Conservation (phyloP, 1,140 invertebrate species). For the Diachasmimorpha longicaudata region DNA sequence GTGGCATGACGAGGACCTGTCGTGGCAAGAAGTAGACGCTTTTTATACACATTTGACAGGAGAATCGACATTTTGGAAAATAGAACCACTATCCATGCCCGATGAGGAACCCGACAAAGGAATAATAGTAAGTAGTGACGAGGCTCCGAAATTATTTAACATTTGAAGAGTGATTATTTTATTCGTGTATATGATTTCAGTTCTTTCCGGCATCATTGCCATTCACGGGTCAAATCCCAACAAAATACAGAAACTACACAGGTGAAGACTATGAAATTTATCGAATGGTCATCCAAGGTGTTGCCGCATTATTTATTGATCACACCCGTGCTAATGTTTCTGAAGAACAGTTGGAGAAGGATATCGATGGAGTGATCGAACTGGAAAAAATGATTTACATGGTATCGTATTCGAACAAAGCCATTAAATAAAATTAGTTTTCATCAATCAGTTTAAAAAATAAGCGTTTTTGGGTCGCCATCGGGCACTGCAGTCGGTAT, state of each 20-base stretch:
- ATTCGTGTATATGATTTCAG: neutral
- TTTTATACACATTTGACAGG: slow-evolving; percentile 30
- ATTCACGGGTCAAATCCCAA: neutral
- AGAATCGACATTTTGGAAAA: slow-evolving; percentile 20
- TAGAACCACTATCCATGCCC: neutral
- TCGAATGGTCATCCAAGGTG: neutral
- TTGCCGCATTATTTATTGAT: slow-evolving; percentile 17
- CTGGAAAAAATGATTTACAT: slow-evolving; percentile 25
- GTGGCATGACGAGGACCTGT: slow-evolving; percentile 33
- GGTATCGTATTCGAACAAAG: neutral
- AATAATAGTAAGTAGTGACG: neutral
- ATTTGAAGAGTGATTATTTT: neutral
- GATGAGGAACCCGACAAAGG: neutral
- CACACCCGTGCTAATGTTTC: slow-evolving; percentile 19
- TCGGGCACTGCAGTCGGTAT: no score
- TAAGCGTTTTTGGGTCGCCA: no score
- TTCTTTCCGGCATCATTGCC: neutral
- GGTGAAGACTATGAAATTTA: slow-evolving; percentile 14
- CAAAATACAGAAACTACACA: slow-evolving; percentile 27
- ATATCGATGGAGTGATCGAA: slow-evolving; percentile 20
- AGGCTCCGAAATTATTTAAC: neutral
- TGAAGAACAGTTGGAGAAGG: slow-evolving; percentile 12
- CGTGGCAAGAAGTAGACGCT: slow-evolving; percentile 39
- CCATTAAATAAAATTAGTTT: neutral
- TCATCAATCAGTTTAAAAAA: no score